Evolutionary conservation across 2,797 vertebrate species (phyloP).

Genomic region (Argya squamiceps): DNA sequence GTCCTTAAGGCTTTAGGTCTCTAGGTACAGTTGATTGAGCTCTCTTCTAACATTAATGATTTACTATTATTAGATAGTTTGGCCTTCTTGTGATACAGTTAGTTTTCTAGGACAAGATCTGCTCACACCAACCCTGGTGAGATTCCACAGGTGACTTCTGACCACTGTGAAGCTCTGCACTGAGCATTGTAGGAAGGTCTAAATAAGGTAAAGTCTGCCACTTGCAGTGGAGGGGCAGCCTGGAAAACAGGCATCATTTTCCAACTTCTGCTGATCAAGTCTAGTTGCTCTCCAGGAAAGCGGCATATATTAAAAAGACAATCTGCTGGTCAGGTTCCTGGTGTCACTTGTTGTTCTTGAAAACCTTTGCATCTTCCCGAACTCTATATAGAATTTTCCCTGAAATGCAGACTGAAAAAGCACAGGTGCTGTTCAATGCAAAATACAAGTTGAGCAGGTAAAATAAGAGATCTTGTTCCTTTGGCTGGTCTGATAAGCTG

Average conservation of each 20-base stretch:
- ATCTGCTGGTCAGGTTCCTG: neutral
- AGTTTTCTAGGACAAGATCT: neutral
- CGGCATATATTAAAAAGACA: neutral
- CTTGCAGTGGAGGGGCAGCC: neutral
- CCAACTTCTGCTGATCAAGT: neutral
- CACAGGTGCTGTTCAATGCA: neutral
- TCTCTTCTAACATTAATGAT: neutral
- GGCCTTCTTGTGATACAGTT: neutral
- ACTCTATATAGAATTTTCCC: neutral
- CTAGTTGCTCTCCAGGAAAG: neutral
- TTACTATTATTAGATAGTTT: neutral
- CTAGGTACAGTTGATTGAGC: neutral
- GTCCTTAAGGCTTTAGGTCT: neutral
- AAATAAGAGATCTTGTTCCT: neutral
- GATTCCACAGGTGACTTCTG: neutral
- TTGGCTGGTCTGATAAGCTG: neutral
- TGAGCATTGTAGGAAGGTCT: neutral
- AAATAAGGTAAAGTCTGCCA: neutral
- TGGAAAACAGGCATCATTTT: neutral
- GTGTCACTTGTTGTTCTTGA: neutral
- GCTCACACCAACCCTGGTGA: neutral
- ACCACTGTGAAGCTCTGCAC: neutral
- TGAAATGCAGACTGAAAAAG: neutral
- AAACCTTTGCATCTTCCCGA: neutral
- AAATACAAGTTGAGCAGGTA: neutral